Evolutionary conservation across 1,140 invertebrate genomes (phyloP), one percentile per base, ranked within the genome.

Genomic region (Cheumatopsyche charites): DNA sequence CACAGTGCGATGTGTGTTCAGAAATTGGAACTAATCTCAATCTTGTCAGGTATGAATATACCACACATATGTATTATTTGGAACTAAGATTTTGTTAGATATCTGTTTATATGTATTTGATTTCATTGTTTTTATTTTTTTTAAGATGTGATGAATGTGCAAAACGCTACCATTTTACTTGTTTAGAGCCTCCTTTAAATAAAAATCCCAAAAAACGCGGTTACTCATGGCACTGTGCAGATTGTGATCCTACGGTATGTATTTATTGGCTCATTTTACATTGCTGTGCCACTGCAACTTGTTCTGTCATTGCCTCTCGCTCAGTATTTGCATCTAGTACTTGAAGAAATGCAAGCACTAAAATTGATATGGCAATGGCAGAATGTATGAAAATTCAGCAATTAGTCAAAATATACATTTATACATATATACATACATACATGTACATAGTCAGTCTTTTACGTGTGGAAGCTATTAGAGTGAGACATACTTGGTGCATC

Each of bases 211-310:
- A 97, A 84, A 90, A 91, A 73, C 88, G 94, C 69, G 95, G 95
- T 43, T 97, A 97, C 81, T 94, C 93, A 4, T 98, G 96, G 96
- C 94, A 95, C 81, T 98, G 96, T 85, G 94, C 93, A 58, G 93
- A 96, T 80, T 98, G 95, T 87, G 94, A 97, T 86, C 92, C 93
- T 63, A 94, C 93, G 77, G 93, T 92, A 88, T 86, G 77, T 78
- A 25, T 45, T 47, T 47, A 23, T 67, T n/a, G n/a, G n/a, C n/a
- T 52, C 26, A 69, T 19, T 45, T 55, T n/a, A 55, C 26, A 55
- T 69, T 55, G 13, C 19, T 17, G n/a, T n/a, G n/a, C n/a, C n/a
- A n/a, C n/a, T n/a, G n/a, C n/a, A n/a, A n/a, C n/a, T n/a, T n/a
- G n/a, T n/a, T n/a, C n/a, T n/a, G n/a, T n/a, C n/a, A n/a, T n/a